Percentiles rank a stretch among this genome's conserved stretches.
Conservation (phyloP, 2,797 vertebrate species). For the Mormyrus hasselquistii region DNA sequence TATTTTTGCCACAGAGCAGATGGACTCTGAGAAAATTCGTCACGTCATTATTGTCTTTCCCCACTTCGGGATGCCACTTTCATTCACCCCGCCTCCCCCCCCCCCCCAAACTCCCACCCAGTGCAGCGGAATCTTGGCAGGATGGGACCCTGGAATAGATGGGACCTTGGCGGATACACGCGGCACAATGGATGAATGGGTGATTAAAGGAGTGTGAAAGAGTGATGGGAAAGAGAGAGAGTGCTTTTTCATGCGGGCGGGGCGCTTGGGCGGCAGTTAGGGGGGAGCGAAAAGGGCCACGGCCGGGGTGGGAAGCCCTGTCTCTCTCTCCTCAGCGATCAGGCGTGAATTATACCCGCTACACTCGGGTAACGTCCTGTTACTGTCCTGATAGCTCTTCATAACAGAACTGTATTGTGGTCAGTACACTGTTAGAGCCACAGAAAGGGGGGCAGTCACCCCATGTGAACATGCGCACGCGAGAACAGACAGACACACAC, state of each 20-base stretch:
- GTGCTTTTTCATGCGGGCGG: constrained; percentile 58
- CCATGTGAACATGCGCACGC: constrained; percentile 36
- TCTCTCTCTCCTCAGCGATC: constrained; percentile 45
- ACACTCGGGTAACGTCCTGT: constrained; percentile 72
- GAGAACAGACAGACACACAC: no score
- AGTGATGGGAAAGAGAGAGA: constrained; percentile 68
- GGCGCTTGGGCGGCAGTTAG: constrained; percentile 49
- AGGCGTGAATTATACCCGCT: constrained; percentile 59
- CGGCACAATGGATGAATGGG: constrained; percentile 71
- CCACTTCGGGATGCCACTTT: constrained; percentile 42
- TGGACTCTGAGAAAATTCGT: constrained; percentile 43
- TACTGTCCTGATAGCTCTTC: constrained; percentile 66
- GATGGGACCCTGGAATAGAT: constrained; percentile 55
- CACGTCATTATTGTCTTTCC: constrained; percentile 50
- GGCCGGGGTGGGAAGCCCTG: constrained; percentile 37
- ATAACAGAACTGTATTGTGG: constrained; percentile 62
- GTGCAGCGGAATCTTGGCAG: constrained; percentile 69
- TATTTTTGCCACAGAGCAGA: constrained; percentile 23
- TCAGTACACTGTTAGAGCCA: constrained; percentile 62
- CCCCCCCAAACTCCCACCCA: background rate
- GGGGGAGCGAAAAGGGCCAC: constrained; percentile 36
- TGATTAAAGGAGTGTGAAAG: constrained; percentile 70
- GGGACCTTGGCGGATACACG: constrained; percentile 63
- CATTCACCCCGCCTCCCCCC: constrained; percentile 38
- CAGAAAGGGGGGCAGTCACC: constrained; percentile 52